Conservation (phyloP, 2,888 invertebrate genomes). For the Oscheius sp. region DNA sequence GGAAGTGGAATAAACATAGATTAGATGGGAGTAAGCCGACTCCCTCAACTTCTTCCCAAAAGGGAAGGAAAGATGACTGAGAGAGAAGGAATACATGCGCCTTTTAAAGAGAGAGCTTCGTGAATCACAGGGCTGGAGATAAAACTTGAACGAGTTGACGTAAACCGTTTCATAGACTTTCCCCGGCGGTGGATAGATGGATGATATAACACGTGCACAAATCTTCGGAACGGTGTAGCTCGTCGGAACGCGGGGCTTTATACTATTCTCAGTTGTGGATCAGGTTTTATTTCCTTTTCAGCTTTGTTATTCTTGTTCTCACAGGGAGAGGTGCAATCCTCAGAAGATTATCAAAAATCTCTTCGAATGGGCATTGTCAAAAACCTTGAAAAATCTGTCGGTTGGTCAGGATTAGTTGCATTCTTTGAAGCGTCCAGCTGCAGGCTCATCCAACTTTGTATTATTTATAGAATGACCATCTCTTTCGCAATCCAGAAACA, state of each 20-base stretch:
- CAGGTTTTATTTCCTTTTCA: conserved; percentile 19
- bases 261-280: background rate
- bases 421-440: too few species aligned
- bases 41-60: too few species aligned
- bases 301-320: conserved; percentile 14
- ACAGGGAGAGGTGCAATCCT: background rate
- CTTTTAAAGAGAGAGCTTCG: too few species aligned
- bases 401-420: too few species aligned
- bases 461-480: too few species aligned
- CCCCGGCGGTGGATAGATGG: background rate
- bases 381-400: background rate
- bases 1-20: too few species aligned
- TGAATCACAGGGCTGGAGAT: too few species aligned
- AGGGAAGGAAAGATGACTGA: too few species aligned
- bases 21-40: too few species aligned
- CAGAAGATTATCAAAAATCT: background rate
- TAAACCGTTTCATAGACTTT: conserved; percentile 3
- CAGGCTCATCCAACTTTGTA: too few species aligned
- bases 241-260: conserved; percentile 5
- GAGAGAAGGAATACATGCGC: too few species aligned
- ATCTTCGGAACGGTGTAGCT: conserved; percentile 1
- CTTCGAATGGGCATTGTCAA: background rate
- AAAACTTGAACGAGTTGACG: background rate
- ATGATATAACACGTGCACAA: background rate
- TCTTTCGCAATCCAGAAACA: too few species aligned